Conservation (phyloP, 1,140 invertebrate genomes). For the Lysiphlebus fabarum region DNA sequence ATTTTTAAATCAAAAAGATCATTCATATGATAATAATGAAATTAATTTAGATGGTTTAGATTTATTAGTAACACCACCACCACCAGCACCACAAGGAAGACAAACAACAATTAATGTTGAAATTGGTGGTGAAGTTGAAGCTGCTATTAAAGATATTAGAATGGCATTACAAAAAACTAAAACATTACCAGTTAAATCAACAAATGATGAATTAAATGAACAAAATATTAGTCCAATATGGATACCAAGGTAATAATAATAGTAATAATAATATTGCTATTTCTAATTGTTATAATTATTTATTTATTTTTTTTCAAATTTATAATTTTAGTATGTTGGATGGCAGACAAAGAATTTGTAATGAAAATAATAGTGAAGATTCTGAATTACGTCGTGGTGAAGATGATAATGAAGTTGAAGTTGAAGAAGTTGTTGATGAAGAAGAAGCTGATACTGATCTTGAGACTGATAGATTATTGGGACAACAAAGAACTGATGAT, state of each 20-base stretch:
- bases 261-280: no score
- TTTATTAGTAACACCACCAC: constrained; percentile 66
- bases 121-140: constrained; percentile 60
- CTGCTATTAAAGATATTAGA: constrained; percentile 78
- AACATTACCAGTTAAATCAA: constrained; percentile 60
- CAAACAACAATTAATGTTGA: constrained; percentile 50
- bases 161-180: constrained; percentile 76
- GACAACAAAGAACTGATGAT: constrained; percentile 85
- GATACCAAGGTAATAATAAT: constrained; percentile 65
- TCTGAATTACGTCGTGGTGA: constrained; percentile 42
- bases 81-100: constrained; percentile 63
- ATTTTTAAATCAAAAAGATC: constrained; percentile 55
- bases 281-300: no score
- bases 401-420: constrained; percentile 48
- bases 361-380: constrained; percentile 50
- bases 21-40: constrained; percentile 49
- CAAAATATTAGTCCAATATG: constrained; percentile 60
- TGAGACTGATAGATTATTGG: constrained; percentile 84
- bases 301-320: no score
- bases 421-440: constrained; percentile 52
- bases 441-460: constrained; percentile 85
- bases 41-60: constrained; percentile 64
- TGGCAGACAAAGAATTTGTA: constrained; percentile 49
- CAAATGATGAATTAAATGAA: constrained; percentile 47
- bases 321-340: constrained; percentile 53